phyloP scores from a whole-genome alignment of 2,113 vertebrate species.

The Suricata suricatta region DNA sequence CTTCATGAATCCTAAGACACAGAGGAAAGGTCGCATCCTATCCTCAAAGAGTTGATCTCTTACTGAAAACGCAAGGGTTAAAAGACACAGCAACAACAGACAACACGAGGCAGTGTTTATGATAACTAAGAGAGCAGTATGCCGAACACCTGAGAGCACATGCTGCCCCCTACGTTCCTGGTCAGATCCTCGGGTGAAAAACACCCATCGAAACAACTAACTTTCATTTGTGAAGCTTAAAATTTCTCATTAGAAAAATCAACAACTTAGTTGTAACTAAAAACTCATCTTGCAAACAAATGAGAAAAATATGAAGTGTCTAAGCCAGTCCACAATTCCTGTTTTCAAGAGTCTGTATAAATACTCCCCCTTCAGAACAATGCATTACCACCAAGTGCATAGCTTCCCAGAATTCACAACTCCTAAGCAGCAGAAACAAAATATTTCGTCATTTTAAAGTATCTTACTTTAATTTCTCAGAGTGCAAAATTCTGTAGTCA shows the following conservation, averaged over 20 bases:
- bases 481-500: neutral
- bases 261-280: neutral
- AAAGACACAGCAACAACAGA: neutral
- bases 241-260: conserved; percentile 2
- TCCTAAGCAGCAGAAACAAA: neutral
- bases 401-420: neutral
- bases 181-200: neutral
- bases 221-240: neutral
- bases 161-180: rapidly evolving
- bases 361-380: neutral
- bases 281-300: neutral
- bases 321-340: neutral
- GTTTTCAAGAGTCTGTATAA: neutral
- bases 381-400: neutral
- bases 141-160: neutral
- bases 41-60: neutral
- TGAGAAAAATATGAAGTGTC: neutral
- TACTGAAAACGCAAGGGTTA: neutral
- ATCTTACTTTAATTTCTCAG: neutral
- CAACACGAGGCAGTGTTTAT: neutral
- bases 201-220: neutral
- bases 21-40: neutral
- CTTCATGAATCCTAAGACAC: neutral
- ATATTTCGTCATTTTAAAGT: neutral
- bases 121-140: neutral